Conservation (phyloP, 2,113 vertebrate species). For the Zosterops hypoxanthus region DNA sequence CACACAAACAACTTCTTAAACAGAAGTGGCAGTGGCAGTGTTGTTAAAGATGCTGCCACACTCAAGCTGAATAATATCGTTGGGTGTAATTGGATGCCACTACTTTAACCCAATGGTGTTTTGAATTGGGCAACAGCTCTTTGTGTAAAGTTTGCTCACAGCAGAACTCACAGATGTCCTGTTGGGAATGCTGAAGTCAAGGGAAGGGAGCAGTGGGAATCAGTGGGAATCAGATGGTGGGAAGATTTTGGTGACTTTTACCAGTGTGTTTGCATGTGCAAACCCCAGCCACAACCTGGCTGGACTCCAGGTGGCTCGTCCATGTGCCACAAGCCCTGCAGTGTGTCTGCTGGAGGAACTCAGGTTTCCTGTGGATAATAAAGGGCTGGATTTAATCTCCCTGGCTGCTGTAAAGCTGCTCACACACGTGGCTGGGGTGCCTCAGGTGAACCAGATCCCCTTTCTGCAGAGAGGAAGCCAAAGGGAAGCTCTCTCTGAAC, state of each 20-base stretch:
- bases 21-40: not conserved
- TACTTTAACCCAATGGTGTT: not conserved
- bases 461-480: not conserved
- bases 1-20: not conserved
- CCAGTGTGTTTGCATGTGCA: not conserved
- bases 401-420: not conserved
- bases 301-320: not conserved
- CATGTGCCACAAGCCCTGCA: not conserved
- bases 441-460: not conserved
- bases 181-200: not conserved
- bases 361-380: not conserved
- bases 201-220: not conserved
- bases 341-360: not conserved
- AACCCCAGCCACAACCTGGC: not conserved
- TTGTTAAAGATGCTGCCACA: not conserved
- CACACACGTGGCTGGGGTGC: not conserved
- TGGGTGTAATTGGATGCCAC: not conserved
- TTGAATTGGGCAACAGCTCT: not conserved
- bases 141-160: not conserved
- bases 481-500: not conserved
- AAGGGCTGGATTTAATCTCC: slow-evolving; percentile 12
- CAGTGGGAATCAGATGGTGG: not conserved
- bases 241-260: not conserved
- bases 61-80: not conserved
- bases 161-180: not conserved